Conservation (phyloP, 2,797 vertebrate genomes). For the Phoeniculus purpureus region DNA sequence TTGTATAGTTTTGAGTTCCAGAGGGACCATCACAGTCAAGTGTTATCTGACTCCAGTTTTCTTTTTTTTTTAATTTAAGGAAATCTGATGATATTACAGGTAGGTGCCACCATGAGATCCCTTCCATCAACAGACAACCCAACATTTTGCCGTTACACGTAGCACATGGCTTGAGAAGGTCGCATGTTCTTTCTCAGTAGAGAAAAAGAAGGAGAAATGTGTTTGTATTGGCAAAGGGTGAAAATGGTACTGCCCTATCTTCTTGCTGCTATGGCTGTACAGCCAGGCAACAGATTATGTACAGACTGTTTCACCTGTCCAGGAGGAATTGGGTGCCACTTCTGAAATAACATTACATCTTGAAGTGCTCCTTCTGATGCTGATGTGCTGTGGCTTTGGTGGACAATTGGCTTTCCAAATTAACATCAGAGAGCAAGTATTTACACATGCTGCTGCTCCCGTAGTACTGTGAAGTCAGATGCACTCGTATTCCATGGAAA, state of each 20-base stretch:
- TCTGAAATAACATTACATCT: not conserved
- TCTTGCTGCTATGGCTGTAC: not conserved
- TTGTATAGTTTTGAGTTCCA: not conserved
- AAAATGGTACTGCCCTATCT: too few species aligned
- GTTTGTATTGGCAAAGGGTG: not conserved
- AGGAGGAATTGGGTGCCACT: not conserved
- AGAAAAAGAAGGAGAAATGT: fast-evolving
- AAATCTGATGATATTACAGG: not conserved
- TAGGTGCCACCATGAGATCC: not conserved
- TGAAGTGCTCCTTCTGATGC: not conserved
- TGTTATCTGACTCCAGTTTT: not conserved
- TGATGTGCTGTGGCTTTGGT: not conserved
- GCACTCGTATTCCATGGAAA: not conserved
- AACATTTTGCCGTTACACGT: fast-evolving
- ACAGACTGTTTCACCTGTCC: not conserved
- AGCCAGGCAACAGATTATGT: not conserved
- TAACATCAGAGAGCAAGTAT: not conserved
- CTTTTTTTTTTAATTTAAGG: not conserved
- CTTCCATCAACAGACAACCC: not conserved
- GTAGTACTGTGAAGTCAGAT: not conserved
- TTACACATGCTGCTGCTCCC: not conserved
- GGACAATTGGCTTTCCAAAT: not conserved
- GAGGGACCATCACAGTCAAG: too few species aligned
- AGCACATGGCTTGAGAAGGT: fast-evolving
- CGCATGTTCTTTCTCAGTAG: fast-evolving